A percentile compares a stretch with the other conserved stretches of the same genome.
Evolutionary conservation across 2,797 vertebrate genomes (phyloP).

Genomic region (Hemibagrus guttatus): DNA sequence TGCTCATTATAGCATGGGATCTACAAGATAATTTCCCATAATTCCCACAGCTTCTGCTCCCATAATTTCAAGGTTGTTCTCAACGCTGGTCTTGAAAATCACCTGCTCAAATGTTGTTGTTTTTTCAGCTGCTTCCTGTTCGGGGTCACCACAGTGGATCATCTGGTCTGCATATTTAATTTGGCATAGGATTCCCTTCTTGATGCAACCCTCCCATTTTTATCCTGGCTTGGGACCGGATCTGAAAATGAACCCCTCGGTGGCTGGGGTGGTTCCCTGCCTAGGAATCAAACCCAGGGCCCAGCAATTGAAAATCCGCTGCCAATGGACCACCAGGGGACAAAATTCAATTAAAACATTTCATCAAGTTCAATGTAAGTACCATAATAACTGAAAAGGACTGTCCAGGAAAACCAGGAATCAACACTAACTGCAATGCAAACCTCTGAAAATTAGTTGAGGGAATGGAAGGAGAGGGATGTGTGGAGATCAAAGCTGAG

Average conservation of each 20-base stretch:
- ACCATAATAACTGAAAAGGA: background rate
- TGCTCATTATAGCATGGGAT: background rate
- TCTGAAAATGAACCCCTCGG: too few relatives aligned
- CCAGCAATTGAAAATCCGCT: too few relatives aligned
- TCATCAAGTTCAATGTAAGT: background rate
- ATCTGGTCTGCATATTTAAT: too few relatives aligned
- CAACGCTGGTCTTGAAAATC: background rate
- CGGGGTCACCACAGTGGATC: too few relatives aligned
- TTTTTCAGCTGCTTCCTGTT: too few relatives aligned
- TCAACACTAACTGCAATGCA: background rate
- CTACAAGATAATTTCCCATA: background rate
- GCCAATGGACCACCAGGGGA: too few relatives aligned
- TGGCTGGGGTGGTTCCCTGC: too few relatives aligned
- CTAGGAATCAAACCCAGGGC: too few relatives aligned
- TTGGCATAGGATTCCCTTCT: too few relatives aligned
- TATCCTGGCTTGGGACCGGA: too few relatives aligned
- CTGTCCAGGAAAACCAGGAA: background rate
- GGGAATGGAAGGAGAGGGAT: background rate
- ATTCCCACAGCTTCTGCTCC: background rate
- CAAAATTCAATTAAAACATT: background rate
- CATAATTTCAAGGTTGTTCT: background rate
- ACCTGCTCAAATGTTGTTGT: background rate
- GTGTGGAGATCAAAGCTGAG: background rate
- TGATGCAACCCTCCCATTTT: too few relatives aligned
- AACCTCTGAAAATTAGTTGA: background rate